Conservation (phyloP, 2,113 vertebrate species). For the Coturnix japonica region DNA sequence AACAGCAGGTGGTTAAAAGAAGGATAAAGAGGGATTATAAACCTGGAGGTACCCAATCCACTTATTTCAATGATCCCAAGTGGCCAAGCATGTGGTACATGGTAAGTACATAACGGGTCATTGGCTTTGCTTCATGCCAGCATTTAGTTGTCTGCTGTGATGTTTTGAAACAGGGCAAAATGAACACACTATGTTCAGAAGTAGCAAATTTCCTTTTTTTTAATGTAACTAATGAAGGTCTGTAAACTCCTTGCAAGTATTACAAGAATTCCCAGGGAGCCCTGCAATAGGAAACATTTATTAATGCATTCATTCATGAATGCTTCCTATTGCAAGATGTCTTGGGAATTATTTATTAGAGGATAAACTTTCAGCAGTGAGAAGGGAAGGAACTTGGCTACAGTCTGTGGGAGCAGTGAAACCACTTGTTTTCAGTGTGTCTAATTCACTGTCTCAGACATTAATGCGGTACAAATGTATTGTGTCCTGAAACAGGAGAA, state of each 20-base stretch:
- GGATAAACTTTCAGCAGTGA: background rate
- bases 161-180: background rate
- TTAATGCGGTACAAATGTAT: background rate
- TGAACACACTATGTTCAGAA: background rate
- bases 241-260: background rate
- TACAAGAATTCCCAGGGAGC: background rate
- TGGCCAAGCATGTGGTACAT: slow-evolving; percentile 99
- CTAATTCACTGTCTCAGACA: background rate
- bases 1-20: slow-evolving; percentile 96
- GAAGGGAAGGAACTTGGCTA: background rate
- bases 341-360: background rate
- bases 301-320: slow-evolving; percentile 9
- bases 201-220: background rate
- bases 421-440: background rate
- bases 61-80: slow-evolving; percentile 97
- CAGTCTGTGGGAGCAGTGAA: background rate
- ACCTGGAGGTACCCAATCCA: slow-evolving; percentile 81
- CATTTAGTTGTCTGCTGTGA: background rate
- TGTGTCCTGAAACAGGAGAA: background rate
- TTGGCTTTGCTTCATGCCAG: background rate
- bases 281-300: background rate
- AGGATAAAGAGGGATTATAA: slow-evolving; percentile 98
- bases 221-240: background rate
- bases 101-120: slow-evolving; percentile 81
- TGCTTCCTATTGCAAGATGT: background rate